Evolutionary conservation across 2,113 vertebrate genomes (phyloP).

Genomic region (Bos indicus): DNA sequence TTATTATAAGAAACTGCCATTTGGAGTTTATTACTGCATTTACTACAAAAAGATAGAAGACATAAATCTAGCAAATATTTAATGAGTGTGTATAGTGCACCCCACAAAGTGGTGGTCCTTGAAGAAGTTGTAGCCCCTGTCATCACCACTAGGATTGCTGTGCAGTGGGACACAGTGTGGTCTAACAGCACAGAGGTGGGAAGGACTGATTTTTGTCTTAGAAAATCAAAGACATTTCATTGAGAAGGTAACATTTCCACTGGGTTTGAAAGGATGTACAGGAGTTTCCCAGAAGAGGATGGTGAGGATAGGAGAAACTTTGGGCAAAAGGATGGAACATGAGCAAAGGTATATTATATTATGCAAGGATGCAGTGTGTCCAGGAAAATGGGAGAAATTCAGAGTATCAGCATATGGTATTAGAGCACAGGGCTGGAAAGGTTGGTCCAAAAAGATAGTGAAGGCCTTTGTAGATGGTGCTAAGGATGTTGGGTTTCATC

Average conservation of each 20-base stretch:
- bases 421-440: background rate
- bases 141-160: background rate
- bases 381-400: background rate
- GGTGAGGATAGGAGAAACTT: background rate
- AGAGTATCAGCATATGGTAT: background rate
- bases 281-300: background rate
- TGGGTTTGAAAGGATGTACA: background rate
- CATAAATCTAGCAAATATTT: background rate
- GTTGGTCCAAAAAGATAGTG: background rate
- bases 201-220: background rate
- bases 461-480: background rate
- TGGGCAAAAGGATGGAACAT: background rate
- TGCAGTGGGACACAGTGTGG: background rate
- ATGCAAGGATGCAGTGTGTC: background rate
- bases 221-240: background rate
- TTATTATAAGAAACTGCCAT: background rate
- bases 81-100: background rate
- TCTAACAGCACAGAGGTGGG: background rate
- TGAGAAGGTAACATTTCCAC: background rate
- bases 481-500: background rate
- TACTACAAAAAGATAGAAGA: background rate
- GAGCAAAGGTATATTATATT: background rate
- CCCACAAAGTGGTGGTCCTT: background rate
- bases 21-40: background rate
- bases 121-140: background rate